Conservation (phyloP, 2,113 vertebrate species). For the rat (Rattus norvegicus) region GRCr8 NC_086022.1:41044001-41044500, state of each 20-base stretch:
- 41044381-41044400: constrained; percentile 92
- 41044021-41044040: constrained; percentile 38
- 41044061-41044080: constrained; percentile 65
- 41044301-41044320: constrained; percentile 91
- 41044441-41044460: background rate
- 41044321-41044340: constrained; percentile 94
- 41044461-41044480: constrained; percentile 14
- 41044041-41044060: constrained; percentile 67
- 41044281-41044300: constrained; percentile 74
- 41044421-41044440: constrained; percentile 76
- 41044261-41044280: constrained; percentile 60
- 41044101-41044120: constrained; percentile 45
- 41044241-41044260: constrained; percentile 47
- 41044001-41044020: constrained; percentile 66
- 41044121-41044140: constrained; percentile 17
- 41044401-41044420: constrained; percentile 97
- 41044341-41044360: constrained; percentile 97
- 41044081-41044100: constrained; percentile 57
- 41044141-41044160: constrained; percentile 49
- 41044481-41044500: constrained; percentile 1
- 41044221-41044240: constrained; percentile 31
- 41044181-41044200: constrained; percentile 60
- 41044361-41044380: constrained; percentile 98
- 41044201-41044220: constrained; percentile 24
- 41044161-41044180: constrained; percentile 44